Evolutionary conservation across 2,888 invertebrate species (phyloP), one percentile per base, ranked within the genome.

Genomic region (Apeira syringaria): DNA sequence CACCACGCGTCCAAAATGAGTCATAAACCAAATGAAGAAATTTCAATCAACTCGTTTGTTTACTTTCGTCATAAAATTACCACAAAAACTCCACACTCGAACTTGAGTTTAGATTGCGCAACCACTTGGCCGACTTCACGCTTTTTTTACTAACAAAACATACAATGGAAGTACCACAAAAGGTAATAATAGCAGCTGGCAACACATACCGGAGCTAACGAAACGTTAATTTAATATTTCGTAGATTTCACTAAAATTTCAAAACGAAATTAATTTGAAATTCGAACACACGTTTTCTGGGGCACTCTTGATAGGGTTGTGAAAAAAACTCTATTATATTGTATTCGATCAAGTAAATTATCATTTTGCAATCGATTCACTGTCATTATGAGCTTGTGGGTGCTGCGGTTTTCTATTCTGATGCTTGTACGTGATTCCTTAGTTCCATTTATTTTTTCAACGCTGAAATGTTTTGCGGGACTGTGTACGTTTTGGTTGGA

Each of bases 361-460:
- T 76, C 70, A 76, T 84, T 84, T 86, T 81, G 86, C 83, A 87
- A 87, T 83, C 79, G 76, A 74, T 75, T 74, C 73, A 68, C 65
- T 65, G 75, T 80, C 72, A 75, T 86, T 81, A 81, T 68, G 72
- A 69, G 73, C 64, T 68, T 80, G 84, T 82, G 83, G 85, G 83
- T 68, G 75, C 59, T 87, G 87, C 64, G 87, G 87, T 87, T 85
- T 68, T 80, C 75, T 75, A 78, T 74, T 77, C 65, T 75, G 75
- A 74, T 56, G 58, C 50, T 55, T 59, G 75, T 80, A 86, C 86
- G 86, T 86, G 85, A 83, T 85, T 74, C 78, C 80, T 78, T 73
- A 73, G 60, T 59, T 64, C 48, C 62, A 64, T 73, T 73, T 77
- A 75, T 77, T 74, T 72, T 64, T 55, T 58, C 50, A 50, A 53